Evolutionary conservation across 2,888 invertebrate genomes (phyloP), one percentile per base, ranked within the genome.

Genomic region (Lithophane leautieri): DNA sequence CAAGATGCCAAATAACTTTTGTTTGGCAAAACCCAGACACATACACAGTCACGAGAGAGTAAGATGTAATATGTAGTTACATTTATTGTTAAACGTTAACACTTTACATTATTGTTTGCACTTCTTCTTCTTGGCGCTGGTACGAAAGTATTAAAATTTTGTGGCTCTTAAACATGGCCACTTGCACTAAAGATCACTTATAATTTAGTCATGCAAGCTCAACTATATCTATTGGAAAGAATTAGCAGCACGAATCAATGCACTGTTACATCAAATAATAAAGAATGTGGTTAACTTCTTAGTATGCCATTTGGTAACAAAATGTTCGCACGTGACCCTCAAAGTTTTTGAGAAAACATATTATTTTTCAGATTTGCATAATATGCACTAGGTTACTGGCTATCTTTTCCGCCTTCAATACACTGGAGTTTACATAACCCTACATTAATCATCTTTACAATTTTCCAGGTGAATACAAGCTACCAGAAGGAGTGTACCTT

Each of bases 401-500:
- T 34, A 34, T 19, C n/a, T 11, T 54, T 34, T 12, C 16, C 16
- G 11, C n/a, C 6, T 34, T 4, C 34, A 34, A 34, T n/a, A n/a
- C 34, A 4, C 6, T 11, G 16, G 28, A 67, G 16, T n/a, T 16
- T 40, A 8, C 11, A n/a, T n/a, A n/a, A 8, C 40, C 16, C 40
- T 16, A 2, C 2, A 28, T 54, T 3, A 42, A 56, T 54, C 25
- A 34, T 9, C 22, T 19, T 47, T 19, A 25, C 11, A 4, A 73
- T 63, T 34, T 90, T 94, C 42, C 95, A 98, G 98, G 97, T 85
- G 97, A 98, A 90, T 98, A 98, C 95, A 97, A 97, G 90, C 97
- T 98, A 79, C 98, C 98, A 74, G 98, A 98, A 95, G 99, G 99
- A 56, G 98, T 99, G 58, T 99, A 98, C 95, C 97, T 99, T 84